These are phyloP conservation scores for Chanos chanos DNA, from an alignment of 2,797 vertebrate species.

Conservation along the genomic window DNA sequence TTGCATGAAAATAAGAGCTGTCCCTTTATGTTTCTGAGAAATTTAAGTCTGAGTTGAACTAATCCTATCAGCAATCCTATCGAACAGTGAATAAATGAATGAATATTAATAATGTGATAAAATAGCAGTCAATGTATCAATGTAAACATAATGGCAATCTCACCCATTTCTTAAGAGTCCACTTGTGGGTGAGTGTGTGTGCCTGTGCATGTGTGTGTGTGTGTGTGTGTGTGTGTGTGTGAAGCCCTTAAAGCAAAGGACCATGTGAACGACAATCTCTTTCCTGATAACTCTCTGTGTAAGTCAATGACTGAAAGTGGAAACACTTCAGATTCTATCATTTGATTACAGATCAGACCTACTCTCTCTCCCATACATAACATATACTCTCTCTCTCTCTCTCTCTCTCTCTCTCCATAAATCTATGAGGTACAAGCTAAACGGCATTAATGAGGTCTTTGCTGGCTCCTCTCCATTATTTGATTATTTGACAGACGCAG, in stretches of 20 bases:
- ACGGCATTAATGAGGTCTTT: conserved; percentile 29
- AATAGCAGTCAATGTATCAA: too few species aligned
- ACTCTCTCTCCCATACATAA: background rate
- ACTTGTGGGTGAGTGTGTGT: conserved; percentile 17
- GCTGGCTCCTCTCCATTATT: conserved; percentile 30
- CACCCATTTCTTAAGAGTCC: too few species aligned
- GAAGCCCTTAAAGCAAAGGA: conserved; percentile 30
- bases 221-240: conserved; percentile 25
- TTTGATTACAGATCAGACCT: conserved; percentile 26
- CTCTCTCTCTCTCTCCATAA: conserved; percentile 11
- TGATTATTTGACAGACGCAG: conserved; percentile 32
- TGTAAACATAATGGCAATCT: too few species aligned
- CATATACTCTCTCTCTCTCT: background rate
- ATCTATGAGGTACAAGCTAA: conserved; percentile 19
- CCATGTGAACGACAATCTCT: conserved; percentile 21
- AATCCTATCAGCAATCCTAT: background rate
- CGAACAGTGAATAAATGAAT: too few species aligned
- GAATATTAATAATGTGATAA: too few species aligned
- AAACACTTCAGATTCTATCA: conserved; percentile 33
- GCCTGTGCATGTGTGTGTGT: conserved; percentile 7
- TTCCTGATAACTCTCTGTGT: conserved; percentile 26
- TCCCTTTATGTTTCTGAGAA: conserved; percentile 24
- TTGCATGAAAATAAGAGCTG: conserved; percentile 29
- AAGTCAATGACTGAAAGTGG: conserved; percentile 22
- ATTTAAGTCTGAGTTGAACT: background rate